Evolutionary conservation across 2,797 vertebrate genomes (phyloP).

Genomic region (Acanthiza pusilla): DNA sequence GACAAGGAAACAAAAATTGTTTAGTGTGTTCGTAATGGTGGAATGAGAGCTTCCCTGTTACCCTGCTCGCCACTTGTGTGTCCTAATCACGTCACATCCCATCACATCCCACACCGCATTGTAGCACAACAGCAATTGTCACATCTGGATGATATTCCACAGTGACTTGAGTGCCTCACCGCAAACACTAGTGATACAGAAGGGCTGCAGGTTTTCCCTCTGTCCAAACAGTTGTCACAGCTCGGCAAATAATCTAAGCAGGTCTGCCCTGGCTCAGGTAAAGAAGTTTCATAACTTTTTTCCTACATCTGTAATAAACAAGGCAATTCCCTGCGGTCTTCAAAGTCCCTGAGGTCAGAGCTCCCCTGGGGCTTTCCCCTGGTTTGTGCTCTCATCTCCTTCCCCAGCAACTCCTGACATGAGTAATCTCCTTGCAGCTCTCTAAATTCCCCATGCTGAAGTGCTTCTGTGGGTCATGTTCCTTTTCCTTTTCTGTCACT

Average conservation of each 20-base stretch:
- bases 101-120: background rate
- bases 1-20: background rate
- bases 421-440: background rate
- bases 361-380: background rate
- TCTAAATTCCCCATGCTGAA: background rate
- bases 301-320: background rate
- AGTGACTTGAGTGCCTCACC: background rate
- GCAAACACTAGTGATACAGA: background rate
- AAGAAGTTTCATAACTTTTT: background rate
- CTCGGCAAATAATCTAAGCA: background rate
- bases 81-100: background rate
- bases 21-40: background rate
- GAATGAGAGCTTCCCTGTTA: background rate
- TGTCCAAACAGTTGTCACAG: background rate
- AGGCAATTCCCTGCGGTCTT: background rate
- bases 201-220: background rate
- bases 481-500: background rate
- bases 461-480: background rate
- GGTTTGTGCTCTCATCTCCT: background rate
- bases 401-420: background rate
- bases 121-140: background rate
- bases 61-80: background rate
- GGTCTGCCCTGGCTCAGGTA: background rate
- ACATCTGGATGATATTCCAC: background rate
- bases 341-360: background rate